These are phyloP conservation scores for Limnodromus scolopaceus DNA, from an alignment of 2,797 vertebrate genomes.

Conservation along the genomic window DNA sequence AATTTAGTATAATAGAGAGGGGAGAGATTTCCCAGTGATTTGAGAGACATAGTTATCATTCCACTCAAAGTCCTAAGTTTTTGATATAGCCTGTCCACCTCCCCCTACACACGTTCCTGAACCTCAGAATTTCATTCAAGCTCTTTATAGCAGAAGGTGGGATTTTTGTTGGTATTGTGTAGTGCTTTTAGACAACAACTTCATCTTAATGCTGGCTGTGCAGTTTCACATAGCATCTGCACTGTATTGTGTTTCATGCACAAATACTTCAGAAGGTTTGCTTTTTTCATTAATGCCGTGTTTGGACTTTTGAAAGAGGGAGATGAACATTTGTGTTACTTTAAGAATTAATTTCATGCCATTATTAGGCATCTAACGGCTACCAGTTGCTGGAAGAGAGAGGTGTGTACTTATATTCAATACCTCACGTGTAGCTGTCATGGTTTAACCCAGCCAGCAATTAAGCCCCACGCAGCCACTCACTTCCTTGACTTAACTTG, in stretches of 20 bases:
- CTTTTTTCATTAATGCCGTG: background rate
- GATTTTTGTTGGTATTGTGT: background rate
- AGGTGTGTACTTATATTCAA: background rate
- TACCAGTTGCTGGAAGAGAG: background rate
- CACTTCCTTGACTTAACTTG: background rate
- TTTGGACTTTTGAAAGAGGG: background rate
- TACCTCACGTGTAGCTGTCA: background rate
- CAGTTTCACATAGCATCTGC: background rate
- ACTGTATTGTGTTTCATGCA: background rate
- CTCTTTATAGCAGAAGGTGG: background rate
- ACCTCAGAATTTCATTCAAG: background rate
- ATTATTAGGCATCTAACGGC: background rate
- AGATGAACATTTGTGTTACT: background rate
- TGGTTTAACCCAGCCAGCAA: background rate
- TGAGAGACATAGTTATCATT: background rate
- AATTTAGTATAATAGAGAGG: background rate
- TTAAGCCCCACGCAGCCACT: background rate
- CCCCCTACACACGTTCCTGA: background rate
- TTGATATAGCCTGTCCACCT: background rate
- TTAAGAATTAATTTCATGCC: background rate
- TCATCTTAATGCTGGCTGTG: background rate
- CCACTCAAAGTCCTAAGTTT: background rate
- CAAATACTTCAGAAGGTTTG: background rate
- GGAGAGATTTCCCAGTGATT: conserved; percentile 22
- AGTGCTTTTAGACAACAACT: background rate